Conservation (phyloP, 2,888 invertebrate genomes). For the Epinotia bilunana region DNA sequence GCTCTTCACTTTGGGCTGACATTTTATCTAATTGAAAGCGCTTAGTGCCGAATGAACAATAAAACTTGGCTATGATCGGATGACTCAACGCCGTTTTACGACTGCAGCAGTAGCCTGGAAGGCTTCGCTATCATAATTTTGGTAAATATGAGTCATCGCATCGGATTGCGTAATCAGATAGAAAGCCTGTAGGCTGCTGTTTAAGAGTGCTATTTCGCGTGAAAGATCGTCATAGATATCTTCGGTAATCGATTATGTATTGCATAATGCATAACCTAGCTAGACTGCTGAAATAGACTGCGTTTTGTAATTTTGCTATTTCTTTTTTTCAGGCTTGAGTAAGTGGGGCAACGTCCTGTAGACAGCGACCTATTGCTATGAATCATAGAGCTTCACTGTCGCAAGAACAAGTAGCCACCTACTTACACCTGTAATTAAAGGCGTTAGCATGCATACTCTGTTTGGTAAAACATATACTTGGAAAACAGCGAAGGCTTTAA, state of each 20-base stretch:
- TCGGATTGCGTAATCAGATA: conserved; percentile 61
- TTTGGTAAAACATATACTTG: conserved; percentile 27
- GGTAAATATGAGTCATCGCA: conserved; percentile 68
- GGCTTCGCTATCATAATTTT: conserved; percentile 58
- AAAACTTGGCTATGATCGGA: conserved; percentile 52
- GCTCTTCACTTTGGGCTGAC: conserved; percentile 48
- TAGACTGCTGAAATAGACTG: conserved; percentile 35
- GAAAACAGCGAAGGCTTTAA: conserved; percentile 22
- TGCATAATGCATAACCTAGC: conserved; percentile 52
- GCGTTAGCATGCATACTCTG: conserved; percentile 28
- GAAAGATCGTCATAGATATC: conserved; percentile 55
- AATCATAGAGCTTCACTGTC: conserved; percentile 40
- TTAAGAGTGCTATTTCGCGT: conserved; percentile 56
- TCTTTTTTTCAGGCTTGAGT: conserved; percentile 6
- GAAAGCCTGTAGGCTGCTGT: conserved; percentile 53
- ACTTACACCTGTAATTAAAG: conserved; percentile 44
- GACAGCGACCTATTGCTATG: conserved; percentile 10
- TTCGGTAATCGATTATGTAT: conserved; percentile 57
- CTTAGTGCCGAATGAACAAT: conserved; percentile 65
- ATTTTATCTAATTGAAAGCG: conserved; percentile 47
- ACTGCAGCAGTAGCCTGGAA: conserved; percentile 49
- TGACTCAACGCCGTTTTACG: conserved; percentile 63
- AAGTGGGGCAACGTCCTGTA: conserved; percentile 34
- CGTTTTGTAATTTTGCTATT: conserved; percentile 27
- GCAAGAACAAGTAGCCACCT: conserved; percentile 36